Base-by-base conservation (phyloP, 1,140 invertebrate species). In the Mactra quadrangularis region DNA sequence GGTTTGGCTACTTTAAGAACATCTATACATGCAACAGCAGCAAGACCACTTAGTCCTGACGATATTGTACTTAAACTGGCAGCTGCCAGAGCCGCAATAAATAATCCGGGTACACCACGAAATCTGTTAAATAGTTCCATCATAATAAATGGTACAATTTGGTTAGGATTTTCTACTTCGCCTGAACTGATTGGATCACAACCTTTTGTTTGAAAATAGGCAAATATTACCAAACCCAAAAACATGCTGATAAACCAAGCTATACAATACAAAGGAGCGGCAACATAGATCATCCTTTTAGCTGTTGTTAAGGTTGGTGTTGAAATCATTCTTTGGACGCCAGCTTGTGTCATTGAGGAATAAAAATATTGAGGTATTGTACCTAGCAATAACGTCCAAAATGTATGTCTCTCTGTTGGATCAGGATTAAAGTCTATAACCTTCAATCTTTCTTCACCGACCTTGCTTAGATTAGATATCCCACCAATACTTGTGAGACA, bases 61-160 rank as follows among this genome's bases (percentile, higher is more conserved):
- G 74, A 77, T 17, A 77, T 64, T 22, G 74, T 77, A 29, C 74
- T 77, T 0, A 77, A 27, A 19, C 59, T 64, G 0, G 74, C 74
- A 50, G 52, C 47, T n/a, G 62, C 31, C 29, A 77, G 17, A 25
- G 74, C 59, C 0, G 74, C 59, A 15, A 77, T 62, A 25, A 77
- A 77, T 2, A 77, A 22, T n/a, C 74, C 74, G 1, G 74, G 22
- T 11, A 77, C 22, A 3, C 74, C 59, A 2, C 15, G 45, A n/a
- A 52, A n/a, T 3, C 50, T 47, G 45, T 77, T 59, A 45, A 77
- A 77, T 25, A 77, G 3, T 29, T 64, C 47, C 27, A 77, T 31
- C 7, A 77, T 57, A 17, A 50, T 66, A 29, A 64, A 66, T n/a
- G 74, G 74, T 52, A 77, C 17, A 27, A 77, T 50, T 29, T 77